phyloP scores from a whole-genome alignment of 2,888 invertebrate species.

The Drosophila prostipennis region DNA sequence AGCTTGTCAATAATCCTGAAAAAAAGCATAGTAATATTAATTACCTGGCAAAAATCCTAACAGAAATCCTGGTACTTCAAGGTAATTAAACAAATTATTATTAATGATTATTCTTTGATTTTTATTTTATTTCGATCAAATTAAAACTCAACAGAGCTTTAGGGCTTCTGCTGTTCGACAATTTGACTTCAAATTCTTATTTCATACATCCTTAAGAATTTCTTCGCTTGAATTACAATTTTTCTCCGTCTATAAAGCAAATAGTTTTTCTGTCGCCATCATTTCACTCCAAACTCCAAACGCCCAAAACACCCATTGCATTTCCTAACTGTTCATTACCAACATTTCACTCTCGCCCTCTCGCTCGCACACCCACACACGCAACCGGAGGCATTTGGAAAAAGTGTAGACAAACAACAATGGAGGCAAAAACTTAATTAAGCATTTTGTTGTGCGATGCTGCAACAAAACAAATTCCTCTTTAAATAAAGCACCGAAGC shows the following conservation, averaged over 20 bases:
- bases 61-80: no score
- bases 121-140: no score
- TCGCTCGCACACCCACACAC: constrained; percentile 1
- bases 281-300: not conserved
- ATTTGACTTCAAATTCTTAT: no score
- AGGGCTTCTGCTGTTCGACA: no score
- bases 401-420: constrained; percentile 26
- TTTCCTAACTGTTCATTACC: constrained; percentile 26
- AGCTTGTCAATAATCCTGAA: no score
- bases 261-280: not conserved
- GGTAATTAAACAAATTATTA: no score
- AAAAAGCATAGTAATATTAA: no score
- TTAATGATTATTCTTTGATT: no score
- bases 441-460: constrained; percentile 54
- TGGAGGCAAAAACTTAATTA: constrained; percentile 51
- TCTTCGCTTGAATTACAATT: no score
- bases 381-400: constrained; percentile 9
- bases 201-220: no score
- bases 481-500: constrained; percentile 53
- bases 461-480: constrained; percentile 42
- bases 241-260: not conserved
- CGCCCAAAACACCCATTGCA: not conserved
- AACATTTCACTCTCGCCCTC: constrained; percentile 15
- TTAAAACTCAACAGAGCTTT: no score
- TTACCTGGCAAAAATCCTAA: no score